Evolutionary conservation across 2,113 vertebrate genomes (phyloP).

Genomic region (Corythaeola cristata): DNA sequence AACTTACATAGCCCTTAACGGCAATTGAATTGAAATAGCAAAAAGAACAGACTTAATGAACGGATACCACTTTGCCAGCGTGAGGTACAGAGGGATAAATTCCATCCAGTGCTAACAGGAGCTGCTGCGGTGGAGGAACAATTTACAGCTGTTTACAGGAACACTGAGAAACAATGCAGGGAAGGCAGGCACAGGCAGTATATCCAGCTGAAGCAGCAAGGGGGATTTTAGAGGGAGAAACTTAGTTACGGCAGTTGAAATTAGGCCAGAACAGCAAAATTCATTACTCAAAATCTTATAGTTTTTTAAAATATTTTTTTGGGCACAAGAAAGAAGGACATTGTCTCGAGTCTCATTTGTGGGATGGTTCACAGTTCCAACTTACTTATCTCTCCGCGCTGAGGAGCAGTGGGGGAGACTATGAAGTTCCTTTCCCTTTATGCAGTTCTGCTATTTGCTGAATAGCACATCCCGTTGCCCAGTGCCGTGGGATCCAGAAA

Average conservation of each 20-base stretch:
- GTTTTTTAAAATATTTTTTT: not conserved
- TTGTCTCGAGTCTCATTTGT: constrained; percentile 6
- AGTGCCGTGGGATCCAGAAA: not conserved
- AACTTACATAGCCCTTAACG: fast-evolving
- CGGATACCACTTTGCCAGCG: not conserved
- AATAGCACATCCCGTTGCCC: not conserved
- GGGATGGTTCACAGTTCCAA: not conserved
- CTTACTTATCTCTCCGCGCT: not conserved
- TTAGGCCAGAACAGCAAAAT: not conserved
- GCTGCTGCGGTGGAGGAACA: not conserved
- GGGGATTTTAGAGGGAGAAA: not conserved
- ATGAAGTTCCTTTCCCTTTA: constrained; percentile 1
- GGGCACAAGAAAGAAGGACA: not conserved
- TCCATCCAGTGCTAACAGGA: not conserved
- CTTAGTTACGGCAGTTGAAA: not conserved
- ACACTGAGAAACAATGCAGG: not conserved
- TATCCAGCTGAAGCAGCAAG: not conserved
- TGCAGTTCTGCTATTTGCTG: constrained; percentile 7
- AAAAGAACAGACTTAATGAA: not conserved
- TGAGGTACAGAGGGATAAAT: not conserved
- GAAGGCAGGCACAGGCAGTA: not conserved
- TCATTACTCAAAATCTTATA: not conserved
- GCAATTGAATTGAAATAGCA: not conserved
- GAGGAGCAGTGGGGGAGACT: not conserved
- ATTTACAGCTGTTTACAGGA: constrained; percentile 24